A percentile compares a stretch with the other conserved stretches of the same genome.
Evolutionary conservation across 2,888 invertebrate species (phyloP).

Genomic region (Carterocephalus palaemon): DNA sequence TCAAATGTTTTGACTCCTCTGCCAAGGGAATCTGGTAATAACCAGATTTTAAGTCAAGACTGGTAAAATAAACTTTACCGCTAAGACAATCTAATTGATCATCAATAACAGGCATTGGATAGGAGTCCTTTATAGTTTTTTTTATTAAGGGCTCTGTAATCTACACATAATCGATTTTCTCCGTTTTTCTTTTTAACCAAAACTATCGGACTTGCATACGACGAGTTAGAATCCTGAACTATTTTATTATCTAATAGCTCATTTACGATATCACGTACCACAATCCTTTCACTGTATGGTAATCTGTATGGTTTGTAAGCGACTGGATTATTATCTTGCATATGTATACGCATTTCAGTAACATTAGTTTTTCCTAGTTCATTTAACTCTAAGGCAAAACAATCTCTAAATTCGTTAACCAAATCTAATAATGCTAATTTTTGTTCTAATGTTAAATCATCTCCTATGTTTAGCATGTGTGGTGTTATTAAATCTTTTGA

Average conservation of each 20-base stretch:
- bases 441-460: background rate
- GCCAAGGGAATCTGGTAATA: conserved; percentile 32
- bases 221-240: conserved; percentile 21
- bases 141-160: conserved; percentile 27
- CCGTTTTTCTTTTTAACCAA: conserved; percentile 27
- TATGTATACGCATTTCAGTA: conserved; percentile 15
- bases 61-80: conserved; percentile 15
- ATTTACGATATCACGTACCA: conserved; percentile 22
- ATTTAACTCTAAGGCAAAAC: conserved; percentile 24
- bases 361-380: conserved; percentile 17
- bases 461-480: conserved; percentile 9
- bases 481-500: background rate
- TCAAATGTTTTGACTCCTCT: conserved; percentile 24
- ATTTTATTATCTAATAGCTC: conserved; percentile 25
- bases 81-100: conserved; percentile 18
- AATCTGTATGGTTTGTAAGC: conserved; percentile 26
- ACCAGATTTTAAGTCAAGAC: conserved; percentile 13
- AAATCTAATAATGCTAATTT: conserved; percentile 4
- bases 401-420: conserved; percentile 16
- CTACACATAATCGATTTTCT: conserved; percentile 30
- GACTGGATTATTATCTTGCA: conserved; percentile 20
- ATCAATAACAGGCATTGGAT: conserved; percentile 31
- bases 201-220: conserved; percentile 27
- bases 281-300: conserved; percentile 20
- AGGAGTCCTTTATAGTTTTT: conserved; percentile 22